Conservation (phyloP, 2,888 invertebrate species). For the Volucella zonaria region DNA sequence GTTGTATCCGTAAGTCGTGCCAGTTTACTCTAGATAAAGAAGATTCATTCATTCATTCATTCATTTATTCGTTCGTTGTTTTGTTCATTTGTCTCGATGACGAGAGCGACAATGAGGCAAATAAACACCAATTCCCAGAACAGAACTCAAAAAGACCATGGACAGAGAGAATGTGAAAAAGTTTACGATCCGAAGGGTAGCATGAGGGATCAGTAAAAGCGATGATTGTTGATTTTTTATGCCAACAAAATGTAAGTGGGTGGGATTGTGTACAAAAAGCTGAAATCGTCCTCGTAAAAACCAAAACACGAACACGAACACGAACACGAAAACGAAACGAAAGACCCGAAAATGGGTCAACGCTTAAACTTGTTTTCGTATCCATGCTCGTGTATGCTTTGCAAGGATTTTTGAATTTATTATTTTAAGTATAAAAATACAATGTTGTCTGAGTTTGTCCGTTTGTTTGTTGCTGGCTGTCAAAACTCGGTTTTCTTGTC, state of each 20-base stretch:
- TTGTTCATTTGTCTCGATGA: conserved; percentile 4
- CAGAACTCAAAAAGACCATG: not conserved
- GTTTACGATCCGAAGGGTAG: conserved; percentile 30
- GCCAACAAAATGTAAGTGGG: not conserved
- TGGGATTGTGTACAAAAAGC: conserved; percentile 30
- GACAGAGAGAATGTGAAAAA: conserved; percentile 13
- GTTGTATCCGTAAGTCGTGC: conserved; percentile 2
- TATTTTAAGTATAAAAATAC: conserved; percentile 42
- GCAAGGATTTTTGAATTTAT: conserved; percentile 50
- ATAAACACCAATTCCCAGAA: conserved; percentile 23
- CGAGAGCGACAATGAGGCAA: conserved; percentile 36
- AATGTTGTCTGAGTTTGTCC: conserved; percentile 17
- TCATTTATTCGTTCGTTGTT: not conserved
- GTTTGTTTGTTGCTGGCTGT: not conserved
- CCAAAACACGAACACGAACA: not conserved
- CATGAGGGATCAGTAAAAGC: conserved; percentile 29
- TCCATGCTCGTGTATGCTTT: not conserved
- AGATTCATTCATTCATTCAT: conserved; percentile 28
- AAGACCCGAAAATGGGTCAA: conserved; percentile 34
- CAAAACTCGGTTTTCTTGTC: conserved; percentile 8
- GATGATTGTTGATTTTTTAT: conserved; percentile 47
- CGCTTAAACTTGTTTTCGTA: conserved; percentile 10
- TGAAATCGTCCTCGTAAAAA: conserved; percentile 36
- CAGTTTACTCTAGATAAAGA: conserved; percentile 47
- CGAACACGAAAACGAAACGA: no score